These are phyloP conservation scores for Epiperipatus broadwayi DNA, from an alignment of 2,888 invertebrate genomes.

Conservation along the genomic window DNA sequence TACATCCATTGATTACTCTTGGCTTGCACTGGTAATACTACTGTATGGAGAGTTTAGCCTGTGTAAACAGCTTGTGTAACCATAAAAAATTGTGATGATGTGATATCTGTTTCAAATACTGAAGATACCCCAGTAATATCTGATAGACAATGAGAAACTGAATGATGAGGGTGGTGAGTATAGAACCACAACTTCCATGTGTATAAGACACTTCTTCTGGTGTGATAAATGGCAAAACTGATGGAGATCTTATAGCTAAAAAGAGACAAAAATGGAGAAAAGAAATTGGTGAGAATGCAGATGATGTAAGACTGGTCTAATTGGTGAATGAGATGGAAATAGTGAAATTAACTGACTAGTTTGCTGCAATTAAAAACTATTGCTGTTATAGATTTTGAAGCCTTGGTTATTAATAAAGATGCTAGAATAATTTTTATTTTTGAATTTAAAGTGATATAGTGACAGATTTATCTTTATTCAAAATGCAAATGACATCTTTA, in stretches of 20 bases:
- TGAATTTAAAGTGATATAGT: constrained; percentile 19
- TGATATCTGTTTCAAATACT: constrained; percentile 23
- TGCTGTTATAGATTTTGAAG: constrained; percentile 63
- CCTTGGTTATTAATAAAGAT: constrained; percentile 70
- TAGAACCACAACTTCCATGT: constrained; percentile 13
- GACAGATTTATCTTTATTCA: no score
- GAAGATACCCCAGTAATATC: constrained; percentile 23
- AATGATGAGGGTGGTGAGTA: constrained; percentile 16
- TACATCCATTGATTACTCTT: no score
- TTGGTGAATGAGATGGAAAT: constrained; percentile 66
- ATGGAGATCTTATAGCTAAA: constrained; percentile 75
- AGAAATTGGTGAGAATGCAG: constrained; percentile 85
- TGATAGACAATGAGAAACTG: constrained; percentile 34
- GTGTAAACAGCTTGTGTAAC: no score
- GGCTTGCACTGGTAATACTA: no score
- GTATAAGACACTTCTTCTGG: constrained; percentile 17
- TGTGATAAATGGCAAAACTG: constrained; percentile 58
- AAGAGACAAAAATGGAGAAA: constrained; percentile 86
- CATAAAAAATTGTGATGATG: constrained; percentile 18
- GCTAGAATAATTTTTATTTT: constrained; percentile 39
- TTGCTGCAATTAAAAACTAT: constrained; percentile 39
- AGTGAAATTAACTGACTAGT: constrained; percentile 35
- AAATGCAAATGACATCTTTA: constrained; percentile 72
- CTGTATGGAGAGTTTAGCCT: no score
- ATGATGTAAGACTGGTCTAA: constrained; percentile 40